These are phyloP conservation scores for Macrotis lagotis DNA, from an alignment of 2,113 vertebrate genomes.

Conservation along the genomic window DNA sequence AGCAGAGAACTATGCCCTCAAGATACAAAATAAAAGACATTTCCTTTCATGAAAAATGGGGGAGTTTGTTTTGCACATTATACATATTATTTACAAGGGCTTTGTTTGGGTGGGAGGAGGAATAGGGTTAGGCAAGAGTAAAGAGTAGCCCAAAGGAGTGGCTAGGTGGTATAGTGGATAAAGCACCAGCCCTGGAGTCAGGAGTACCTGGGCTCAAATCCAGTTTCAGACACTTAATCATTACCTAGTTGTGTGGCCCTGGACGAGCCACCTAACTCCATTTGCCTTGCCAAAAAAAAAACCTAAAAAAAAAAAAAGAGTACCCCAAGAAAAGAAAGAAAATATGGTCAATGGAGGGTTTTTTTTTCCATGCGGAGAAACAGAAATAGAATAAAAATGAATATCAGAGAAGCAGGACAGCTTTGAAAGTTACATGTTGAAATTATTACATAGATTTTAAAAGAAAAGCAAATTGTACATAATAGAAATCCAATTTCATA, in stretches of 20 bases:
- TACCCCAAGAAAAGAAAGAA: neutral
- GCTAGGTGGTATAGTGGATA: no score
- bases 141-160: neutral
- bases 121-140: neutral
- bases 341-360: neutral
- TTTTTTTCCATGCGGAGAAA: neutral
- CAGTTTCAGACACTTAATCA: no score
- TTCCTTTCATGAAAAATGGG: neutral
- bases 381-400: neutral
- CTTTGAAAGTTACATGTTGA: neutral
- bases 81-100: neutral
- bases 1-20: neutral
- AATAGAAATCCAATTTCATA: neutral
- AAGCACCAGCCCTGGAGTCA: no score
- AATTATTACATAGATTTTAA: neutral
- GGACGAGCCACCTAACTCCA: no score
- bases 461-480: neutral
- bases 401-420: neutral
- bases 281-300: no score
- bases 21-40: neutral
- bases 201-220: no score
- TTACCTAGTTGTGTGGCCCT: no score
- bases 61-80: neutral
- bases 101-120: neutral
- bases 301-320: no score